Base-by-base conservation (phyloP, 1,140 invertebrate genomes). In the Hylaeus volcanicus region DNA sequence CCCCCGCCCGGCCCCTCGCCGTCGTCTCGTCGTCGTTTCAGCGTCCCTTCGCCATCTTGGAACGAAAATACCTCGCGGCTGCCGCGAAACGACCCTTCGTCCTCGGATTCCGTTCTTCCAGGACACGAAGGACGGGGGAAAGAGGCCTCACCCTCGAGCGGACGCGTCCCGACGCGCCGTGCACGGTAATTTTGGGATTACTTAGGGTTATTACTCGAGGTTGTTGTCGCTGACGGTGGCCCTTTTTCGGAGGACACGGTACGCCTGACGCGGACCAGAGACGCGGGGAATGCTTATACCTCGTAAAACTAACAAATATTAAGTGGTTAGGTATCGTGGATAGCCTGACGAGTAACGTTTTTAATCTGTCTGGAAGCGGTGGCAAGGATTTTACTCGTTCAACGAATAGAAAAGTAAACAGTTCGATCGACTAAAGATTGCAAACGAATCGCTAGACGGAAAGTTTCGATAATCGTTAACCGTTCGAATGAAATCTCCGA, bases 21-120 rank as follows among this genome's bases (percentile, higher is more conserved):
- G 3, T 26, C 39, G 15, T 4, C 14, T 41, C 9, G 15, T 53
- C 26, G 26, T 26, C 26, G 26, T 26, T 26, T 26, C 60, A 37
- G 39, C 65, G 55, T 58, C 43, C 43, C 43, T 5, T 11, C 14
- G 39, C 14, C 61, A 43, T 64, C 39, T 64, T 64, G 55, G 71
- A 82, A 74, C 74, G 80, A 84, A 84, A 84, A 84, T 82, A 78
- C 64, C 83, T 84, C 80, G 83, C 83, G 80, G 80, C 70, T 45
- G 41, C 69, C 82, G 66, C 72, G 78, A 6, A 66, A 76, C 68
- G 69, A 79, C 43, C 77, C 65, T 41, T 79, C 79, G 68, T 64
- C 74, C 82, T 75, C 69, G 74, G 55, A 61, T 71, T 81, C 63
- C 76, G 61, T 60, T 61, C 61, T 55, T 65, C 55, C 65, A 56